These are phyloP conservation scores for Anas flavirostris DNA, from an alignment of 2,797 vertebrate genomes.

Conservation along the genomic window DNA sequence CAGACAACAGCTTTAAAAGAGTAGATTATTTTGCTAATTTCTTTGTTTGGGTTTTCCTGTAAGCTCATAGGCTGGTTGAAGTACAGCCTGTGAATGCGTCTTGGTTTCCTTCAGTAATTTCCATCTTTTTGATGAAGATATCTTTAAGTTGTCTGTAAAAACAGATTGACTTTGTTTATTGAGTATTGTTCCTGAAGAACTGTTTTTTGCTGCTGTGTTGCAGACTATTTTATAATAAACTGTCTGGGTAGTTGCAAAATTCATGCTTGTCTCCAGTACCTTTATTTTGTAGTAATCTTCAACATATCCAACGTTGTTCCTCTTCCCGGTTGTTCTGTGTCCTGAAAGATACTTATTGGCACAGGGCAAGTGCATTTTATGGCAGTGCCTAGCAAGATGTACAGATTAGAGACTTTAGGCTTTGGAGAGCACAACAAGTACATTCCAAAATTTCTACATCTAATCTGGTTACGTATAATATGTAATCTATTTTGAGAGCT, in stretches of 20 bases:
- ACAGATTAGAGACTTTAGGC: background rate
- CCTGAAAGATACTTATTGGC: background rate
- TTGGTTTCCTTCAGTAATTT: background rate
- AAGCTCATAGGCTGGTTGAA: background rate
- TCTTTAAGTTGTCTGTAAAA: background rate
- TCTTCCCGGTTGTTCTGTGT: background rate
- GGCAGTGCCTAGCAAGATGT: background rate
- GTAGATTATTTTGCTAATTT: background rate
- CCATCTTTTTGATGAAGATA: background rate
- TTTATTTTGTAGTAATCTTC: background rate
- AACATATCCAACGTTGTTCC: background rate
- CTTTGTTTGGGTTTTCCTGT: background rate
- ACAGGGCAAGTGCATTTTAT: background rate
- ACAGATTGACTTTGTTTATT: background rate
- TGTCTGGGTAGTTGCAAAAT: background rate
- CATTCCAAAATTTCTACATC: background rate
- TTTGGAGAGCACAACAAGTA: background rate
- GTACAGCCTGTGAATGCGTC: background rate
- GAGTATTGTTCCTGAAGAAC: background rate
- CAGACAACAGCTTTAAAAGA: background rate
- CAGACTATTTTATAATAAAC: constrained; percentile 18
- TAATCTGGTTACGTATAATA: background rate
- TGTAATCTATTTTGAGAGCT: background rate
- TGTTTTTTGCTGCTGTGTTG: background rate
- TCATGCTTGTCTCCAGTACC: fast-evolving